phyloP scores from a whole-genome alignment of 2,113 vertebrate species.

The Phyllostomus discolor region DNA sequence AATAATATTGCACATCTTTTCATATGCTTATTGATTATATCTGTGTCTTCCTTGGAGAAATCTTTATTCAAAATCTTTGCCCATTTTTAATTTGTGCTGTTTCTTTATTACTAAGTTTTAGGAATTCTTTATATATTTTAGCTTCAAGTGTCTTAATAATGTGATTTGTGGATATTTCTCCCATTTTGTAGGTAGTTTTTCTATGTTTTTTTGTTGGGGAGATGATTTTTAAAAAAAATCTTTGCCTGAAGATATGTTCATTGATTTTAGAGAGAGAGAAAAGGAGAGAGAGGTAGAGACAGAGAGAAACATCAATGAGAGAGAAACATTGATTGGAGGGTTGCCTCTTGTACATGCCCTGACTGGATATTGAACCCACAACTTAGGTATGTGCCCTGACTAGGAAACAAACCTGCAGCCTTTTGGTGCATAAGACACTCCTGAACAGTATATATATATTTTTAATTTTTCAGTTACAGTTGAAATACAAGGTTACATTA shows the following conservation, averaged over 20 bases:
- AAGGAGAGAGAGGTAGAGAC: no score
- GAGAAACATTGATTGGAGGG: no score
- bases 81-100: neutral
- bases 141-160: neutral
- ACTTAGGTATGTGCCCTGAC: no score
- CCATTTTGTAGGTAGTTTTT: neutral
- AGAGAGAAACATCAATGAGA: no score
- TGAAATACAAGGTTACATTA: neutral
- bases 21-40: neutral
- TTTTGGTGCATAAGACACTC: no score
- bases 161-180: neutral
- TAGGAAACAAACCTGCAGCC: no score
- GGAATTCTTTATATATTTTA: neutral
- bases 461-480: neutral
- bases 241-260: no score
- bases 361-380: no score
- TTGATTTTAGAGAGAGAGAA: no score
- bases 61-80: neutral
- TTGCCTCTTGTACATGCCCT: no score
- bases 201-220: neutral
- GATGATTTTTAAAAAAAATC: no score
- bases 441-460: no score
- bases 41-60: neutral
- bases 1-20: neutral
- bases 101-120: neutral